These are phyloP conservation scores for Eulimnadia texana DNA, from an alignment of 1,140 invertebrate genomes.

Conservation along the genomic window DNA sequence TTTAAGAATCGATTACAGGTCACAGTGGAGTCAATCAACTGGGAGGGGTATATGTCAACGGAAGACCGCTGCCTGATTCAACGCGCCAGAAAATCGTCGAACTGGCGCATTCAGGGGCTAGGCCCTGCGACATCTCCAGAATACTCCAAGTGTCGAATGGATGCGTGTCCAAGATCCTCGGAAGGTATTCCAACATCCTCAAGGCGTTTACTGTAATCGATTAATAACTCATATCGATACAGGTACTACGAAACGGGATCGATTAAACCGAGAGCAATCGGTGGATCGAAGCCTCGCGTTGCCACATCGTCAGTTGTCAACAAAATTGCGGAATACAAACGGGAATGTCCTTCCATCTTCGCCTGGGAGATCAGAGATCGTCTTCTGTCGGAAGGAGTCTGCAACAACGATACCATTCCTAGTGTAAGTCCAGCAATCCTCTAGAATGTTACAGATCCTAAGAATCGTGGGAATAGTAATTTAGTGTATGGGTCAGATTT, in stretches of 20 bases:
- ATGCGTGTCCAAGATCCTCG: constrained; percentile 87
- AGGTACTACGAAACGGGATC: constrained; percentile 98
- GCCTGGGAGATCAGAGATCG: constrained; percentile 96
- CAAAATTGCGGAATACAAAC: constrained; percentile 90
- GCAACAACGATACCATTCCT: constrained; percentile 98
- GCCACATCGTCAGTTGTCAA: constrained; percentile 85
- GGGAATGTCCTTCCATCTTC: constrained; percentile 94
- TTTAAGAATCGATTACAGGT: constrained; percentile 36
- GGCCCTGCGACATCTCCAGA: constrained; percentile 95
- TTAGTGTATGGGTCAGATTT: too few relatives aligned
- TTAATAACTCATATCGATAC: constrained; percentile 18
- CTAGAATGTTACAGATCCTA: too few relatives aligned
- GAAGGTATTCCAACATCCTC: constrained; percentile 56
- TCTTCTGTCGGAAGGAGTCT: constrained; percentile 87
- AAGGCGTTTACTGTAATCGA: background rate
- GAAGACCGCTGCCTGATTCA: constrained; percentile 87
- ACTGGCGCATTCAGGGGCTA: constrained; percentile 84
- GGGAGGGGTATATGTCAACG: constrained; percentile 95
- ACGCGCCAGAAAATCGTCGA: constrained; percentile 96
- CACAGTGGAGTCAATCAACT: constrained; percentile 97
- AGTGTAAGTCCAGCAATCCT: constrained; percentile 65
- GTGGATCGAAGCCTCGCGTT: constrained; percentile 88
- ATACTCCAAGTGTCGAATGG: constrained; percentile 94
- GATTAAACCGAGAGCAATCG: constrained; percentile 86
- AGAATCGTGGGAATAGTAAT: too few relatives aligned